Evolutionary conservation across 2,888 invertebrate genomes (phyloP).

Genomic region (Aphodius granarius): DNA sequence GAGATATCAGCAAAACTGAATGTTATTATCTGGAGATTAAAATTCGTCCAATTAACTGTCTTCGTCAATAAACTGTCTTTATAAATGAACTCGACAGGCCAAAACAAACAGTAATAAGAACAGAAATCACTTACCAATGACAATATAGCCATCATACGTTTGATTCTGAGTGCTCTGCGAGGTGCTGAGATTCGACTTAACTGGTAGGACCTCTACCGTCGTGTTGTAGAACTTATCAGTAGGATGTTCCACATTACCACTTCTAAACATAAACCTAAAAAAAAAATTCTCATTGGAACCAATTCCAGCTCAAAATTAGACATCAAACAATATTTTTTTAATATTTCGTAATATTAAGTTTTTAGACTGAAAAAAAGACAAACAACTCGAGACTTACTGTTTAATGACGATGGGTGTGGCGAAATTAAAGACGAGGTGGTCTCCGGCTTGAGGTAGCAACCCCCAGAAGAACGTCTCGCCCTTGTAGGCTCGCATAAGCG

Average conservation of each 20-base stretch:
- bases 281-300: too few species aligned
- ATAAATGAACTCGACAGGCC: too few species aligned
- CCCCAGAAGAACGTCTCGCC: constrained; percentile 95
- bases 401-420: constrained; percentile 62
- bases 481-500: constrained; percentile 77
- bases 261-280: constrained; percentile 75
- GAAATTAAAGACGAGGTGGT: constrained; percentile 80
- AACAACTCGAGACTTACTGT: constrained; percentile 12
- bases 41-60: too few species aligned
- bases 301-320: too few species aligned
- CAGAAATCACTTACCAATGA: constrained; percentile 62
- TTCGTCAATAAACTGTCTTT: too few species aligned
- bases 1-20: too few species aligned
- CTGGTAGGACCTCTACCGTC: constrained; percentile 76
- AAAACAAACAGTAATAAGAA: not conserved
- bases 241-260: constrained; percentile 88
- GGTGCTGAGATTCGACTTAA: constrained; percentile 44
- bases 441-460: constrained; percentile 78
- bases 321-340: too few species aligned
- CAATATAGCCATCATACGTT: constrained; percentile 68
- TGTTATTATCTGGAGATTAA: too few species aligned
- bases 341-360: too few species aligned
- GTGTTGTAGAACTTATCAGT: constrained; percentile 88
- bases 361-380: too few species aligned
- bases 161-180: constrained; percentile 58